A percentile compares a stretch with the other conserved stretches of the same genome.
Conservation (phyloP, 2,113 vertebrate genomes). For the Marcusenius ussheri region DNA sequence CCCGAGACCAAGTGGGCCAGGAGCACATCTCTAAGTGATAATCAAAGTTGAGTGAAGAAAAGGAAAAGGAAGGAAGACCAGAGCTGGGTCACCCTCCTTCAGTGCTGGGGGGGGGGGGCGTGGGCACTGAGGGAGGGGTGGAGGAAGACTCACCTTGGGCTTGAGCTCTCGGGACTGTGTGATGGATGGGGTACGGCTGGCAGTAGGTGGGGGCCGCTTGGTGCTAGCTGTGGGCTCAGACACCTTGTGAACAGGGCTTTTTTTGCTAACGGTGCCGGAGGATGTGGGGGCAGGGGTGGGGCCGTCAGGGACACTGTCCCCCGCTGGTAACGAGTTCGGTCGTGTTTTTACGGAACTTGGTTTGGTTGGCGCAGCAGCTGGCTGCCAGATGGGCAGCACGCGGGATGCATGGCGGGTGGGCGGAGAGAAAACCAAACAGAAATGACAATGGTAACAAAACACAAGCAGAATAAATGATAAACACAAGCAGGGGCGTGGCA, state of each 20-base stretch:
- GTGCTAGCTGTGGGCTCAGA: slow-evolving; percentile 47
- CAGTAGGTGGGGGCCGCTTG: slow-evolving; percentile 45
- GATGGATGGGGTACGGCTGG: slow-evolving; percentile 28
- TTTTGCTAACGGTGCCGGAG: slow-evolving; percentile 66
- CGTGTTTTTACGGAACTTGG: slow-evolving; percentile 66
- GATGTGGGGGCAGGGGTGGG: slow-evolving; percentile 50
- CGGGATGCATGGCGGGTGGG: not conserved
- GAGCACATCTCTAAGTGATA: not conserved
- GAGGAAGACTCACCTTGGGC: slow-evolving; percentile 70
- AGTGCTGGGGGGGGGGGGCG: not conserved
- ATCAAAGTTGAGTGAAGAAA: not conserved
- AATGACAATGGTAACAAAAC: slow-evolving; percentile 41
- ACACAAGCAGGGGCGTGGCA: slow-evolving; percentile 16
- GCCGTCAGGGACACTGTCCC: slow-evolving; percentile 64
- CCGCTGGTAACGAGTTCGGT: slow-evolving; percentile 56
- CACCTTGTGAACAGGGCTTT: slow-evolving; percentile 64
- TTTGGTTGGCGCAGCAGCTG: slow-evolving; percentile 63
- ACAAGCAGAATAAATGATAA: slow-evolving; percentile 49
- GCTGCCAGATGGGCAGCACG: slow-evolving; percentile 53
- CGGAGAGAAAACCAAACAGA: slow-evolving; percentile 25
- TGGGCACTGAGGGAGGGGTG: not conserved
- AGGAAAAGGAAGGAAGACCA: not conserved
- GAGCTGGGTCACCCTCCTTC: not conserved
- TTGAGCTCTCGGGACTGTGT: slow-evolving; percentile 52
- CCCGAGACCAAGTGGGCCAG: not conserved